phyloP scores from a whole-genome alignment of 1,140 invertebrate species.

The Micrasema longulum region DNA sequence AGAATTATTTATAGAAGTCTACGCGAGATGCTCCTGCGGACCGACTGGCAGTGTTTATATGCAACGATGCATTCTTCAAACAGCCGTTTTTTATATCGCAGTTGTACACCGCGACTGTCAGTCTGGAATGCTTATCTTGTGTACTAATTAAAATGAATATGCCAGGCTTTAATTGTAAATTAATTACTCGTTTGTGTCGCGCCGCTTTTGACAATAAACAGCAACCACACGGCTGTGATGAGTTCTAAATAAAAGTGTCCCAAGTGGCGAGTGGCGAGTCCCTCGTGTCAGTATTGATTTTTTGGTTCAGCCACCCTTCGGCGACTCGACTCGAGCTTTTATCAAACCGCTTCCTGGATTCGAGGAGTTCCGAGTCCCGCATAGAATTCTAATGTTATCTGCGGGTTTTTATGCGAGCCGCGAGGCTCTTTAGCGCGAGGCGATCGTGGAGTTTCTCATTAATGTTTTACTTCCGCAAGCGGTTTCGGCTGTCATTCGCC shows the following conservation, averaged over 20 bases:
- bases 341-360: too few relatives aligned
- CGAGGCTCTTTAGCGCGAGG: background rate
- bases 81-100: slow-evolving; percentile 6
- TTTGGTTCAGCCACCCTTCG: slow-evolving; percentile 16
- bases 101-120: slow-evolving; percentile 18
- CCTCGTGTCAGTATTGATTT: slow-evolving; percentile 34
- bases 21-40: background rate
- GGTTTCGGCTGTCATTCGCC: slow-evolving; percentile 8
- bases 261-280: background rate
- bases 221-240: background rate
- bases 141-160: slow-evolving; percentile 19
- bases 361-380: too few relatives aligned
- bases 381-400: background rate
- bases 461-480: background rate
- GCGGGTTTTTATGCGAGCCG: background rate
- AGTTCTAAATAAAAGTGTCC: background rate
- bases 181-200: slow-evolving; percentile 12
- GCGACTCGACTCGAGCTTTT: too few relatives aligned
- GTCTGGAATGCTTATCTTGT: slow-evolving; percentile 6
- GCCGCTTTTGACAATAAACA: background rate
- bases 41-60: background rate
- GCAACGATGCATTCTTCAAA: slow-evolving; percentile 4
- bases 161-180: slow-evolving; percentile 14
- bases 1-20: slow-evolving; percentile 36
- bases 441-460: background rate